Evolutionary conservation across 2,113 vertebrate species (phyloP), one percentile per base, ranked within the genome.

Genomic region (Ivindomyrus marchei): DNA sequence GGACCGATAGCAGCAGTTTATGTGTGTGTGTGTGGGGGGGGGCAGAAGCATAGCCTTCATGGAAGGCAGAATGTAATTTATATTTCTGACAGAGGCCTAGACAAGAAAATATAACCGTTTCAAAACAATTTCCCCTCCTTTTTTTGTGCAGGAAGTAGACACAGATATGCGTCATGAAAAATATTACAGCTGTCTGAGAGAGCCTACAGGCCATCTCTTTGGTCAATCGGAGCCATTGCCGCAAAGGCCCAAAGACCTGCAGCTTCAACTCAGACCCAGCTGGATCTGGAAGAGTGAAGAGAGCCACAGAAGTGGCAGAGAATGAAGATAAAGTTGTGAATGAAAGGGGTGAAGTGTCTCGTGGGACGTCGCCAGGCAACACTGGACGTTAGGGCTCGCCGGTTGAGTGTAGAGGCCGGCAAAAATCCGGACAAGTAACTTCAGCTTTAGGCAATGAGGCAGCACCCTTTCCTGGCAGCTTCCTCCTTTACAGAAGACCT

Each of bases 141-240:
- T 87, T 27, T 15, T 86, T 86, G 84, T 49, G 24, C 24, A 86
- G 85, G 85, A 87, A 87, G 85, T 87, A 39, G 85, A 87, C 85
- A 56, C 21, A 36, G 39, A 85, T 42, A 85, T 85, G 85, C 13
- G 49, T 53, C 49, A 31, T 53, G 50, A 53, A 87, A 87, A 53
- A 86, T 86, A 49, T 86, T 86, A 7, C n/a, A 50, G 24, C 49
- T 86, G 85, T 52, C 85, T 86, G n/a, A 50, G 4, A 36, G n/a
- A 53, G 47, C 85, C 45, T 53, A 36, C 49, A 56, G n/a, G 27
- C 15, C 4, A 3, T 50, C 46, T 31, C n/a, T 31, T 27, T 13
- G 47, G 85, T 86, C 46, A 86, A 31, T 86, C 50, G 2, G 9
- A 2, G n/a, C 47, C 45, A 50, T 17, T 86, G 47, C 47, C 15